These are phyloP conservation scores for Meloidogyne exigua DNA, from an alignment of 1,140 invertebrate species.

Conservation along the genomic window DNA sequence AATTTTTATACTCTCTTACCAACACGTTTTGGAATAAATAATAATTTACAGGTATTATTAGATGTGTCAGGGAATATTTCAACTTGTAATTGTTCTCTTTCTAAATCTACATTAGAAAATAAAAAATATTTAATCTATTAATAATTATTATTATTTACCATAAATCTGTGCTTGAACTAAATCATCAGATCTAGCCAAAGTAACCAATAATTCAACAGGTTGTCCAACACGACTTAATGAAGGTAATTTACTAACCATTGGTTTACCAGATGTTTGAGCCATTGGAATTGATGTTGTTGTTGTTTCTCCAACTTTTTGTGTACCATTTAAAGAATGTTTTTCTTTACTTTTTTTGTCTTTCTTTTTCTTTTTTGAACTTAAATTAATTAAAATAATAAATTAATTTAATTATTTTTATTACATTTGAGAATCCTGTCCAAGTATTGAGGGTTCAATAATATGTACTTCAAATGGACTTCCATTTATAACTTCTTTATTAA, in stretches of 20 bases:
- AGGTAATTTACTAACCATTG: conserved; percentile 73
- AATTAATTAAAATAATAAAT: conserved; percentile 11
- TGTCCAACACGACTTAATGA: conserved; percentile 85
- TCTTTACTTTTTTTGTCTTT: conserved; percentile 52
- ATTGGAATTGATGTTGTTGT: conserved; percentile 73
- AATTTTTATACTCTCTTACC: conserved; percentile 64
- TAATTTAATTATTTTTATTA: not conserved
- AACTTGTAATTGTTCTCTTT: conserved; percentile 28
- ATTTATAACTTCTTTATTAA: conserved; percentile 66
- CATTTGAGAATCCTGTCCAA: conserved; percentile 17
- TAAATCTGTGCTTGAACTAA: conserved; percentile 28
- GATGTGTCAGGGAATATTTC: conserved; percentile 33
- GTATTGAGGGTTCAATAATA: conserved; percentile 44
- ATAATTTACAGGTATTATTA: conserved; percentile 70
- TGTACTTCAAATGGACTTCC: conserved; percentile 60
- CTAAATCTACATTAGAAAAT: conserved; percentile 26
- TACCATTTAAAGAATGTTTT: conserved; percentile 35
- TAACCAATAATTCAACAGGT: conserved; percentile 80
- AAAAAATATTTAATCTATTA: not conserved
- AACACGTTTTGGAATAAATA: conserved; percentile 84
- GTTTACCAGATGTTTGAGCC: conserved; percentile 71
- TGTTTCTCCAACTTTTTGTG: conserved; percentile 45
- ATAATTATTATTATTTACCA: conserved; percentile 6
- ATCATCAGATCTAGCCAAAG: conserved; percentile 28
- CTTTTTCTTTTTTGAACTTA: conserved; percentile 44